Evolutionary conservation across 2,113 vertebrate species (phyloP).

Genomic region (Astatotilapia flaviijosephi): DNA sequence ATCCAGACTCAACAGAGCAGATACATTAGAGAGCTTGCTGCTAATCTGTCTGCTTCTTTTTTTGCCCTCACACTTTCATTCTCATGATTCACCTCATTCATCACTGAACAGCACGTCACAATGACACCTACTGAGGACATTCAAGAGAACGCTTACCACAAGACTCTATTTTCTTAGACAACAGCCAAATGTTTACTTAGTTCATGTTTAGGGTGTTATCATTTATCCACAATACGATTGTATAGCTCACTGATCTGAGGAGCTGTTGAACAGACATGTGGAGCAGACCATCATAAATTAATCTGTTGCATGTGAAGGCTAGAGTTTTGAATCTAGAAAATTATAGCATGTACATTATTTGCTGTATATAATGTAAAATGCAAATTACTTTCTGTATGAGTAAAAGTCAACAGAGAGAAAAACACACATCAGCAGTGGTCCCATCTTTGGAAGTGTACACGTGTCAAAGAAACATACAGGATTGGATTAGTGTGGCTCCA

Average conservation of each 20-base stretch:
- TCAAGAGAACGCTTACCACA: not conserved
- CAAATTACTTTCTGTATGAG: not conserved
- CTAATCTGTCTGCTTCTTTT: slow-evolving; percentile 2
- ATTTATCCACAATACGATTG: not conserved
- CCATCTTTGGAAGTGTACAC: not conserved
- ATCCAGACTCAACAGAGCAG: not conserved
- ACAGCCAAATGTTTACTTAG: not conserved
- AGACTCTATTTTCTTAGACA: not conserved
- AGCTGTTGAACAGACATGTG: not conserved
- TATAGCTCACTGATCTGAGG: not conserved
- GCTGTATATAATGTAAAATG: not conserved
- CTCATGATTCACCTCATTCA: not conserved
- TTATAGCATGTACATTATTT: not conserved
- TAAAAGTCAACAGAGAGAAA: not conserved
- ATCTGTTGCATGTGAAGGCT: not conserved
- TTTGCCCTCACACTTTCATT: not conserved
- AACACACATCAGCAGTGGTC: not conserved
- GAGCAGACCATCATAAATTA: not conserved
- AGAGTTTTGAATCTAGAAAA: not conserved
- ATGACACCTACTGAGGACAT: not conserved
- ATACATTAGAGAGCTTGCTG: not conserved
- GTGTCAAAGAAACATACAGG: not conserved
- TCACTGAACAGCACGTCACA: not conserved
- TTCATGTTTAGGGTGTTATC: not conserved
- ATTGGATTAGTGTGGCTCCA: not conserved